Evolutionary conservation across 2,113 vertebrate genomes (phyloP).

Genomic region (Poeciliopsis retropinna): DNA sequence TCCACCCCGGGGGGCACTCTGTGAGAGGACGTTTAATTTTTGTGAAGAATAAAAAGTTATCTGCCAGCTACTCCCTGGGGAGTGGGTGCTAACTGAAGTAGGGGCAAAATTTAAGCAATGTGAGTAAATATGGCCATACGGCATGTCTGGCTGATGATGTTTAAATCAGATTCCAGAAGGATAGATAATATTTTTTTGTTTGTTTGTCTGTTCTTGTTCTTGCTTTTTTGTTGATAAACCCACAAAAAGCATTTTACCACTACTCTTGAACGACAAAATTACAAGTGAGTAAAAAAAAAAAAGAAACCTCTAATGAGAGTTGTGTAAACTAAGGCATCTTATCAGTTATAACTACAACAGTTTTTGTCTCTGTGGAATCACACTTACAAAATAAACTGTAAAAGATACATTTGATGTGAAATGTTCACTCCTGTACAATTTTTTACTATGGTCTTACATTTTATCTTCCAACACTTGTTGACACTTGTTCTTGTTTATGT

Average conservation of each 20-base stretch:
- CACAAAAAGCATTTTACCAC: background rate
- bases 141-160: background rate
- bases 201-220: background rate
- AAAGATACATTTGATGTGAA: too few relatives aligned
- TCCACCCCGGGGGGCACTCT: background rate
- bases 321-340: too few relatives aligned
- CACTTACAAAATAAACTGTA: too few relatives aligned
- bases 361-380: too few relatives aligned
- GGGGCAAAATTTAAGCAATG: background rate
- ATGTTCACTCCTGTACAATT: too few relatives aligned
- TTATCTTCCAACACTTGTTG: too few relatives aligned
- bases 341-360: too few relatives aligned
- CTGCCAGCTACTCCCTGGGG: background rate
- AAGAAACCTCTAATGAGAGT: background rate
- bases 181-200: too few relatives aligned
- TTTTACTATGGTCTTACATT: too few relatives aligned
- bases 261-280: too few relatives aligned
- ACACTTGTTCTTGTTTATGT: too few relatives aligned
- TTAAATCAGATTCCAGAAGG: background rate
- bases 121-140: background rate
- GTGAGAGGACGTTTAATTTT: background rate
- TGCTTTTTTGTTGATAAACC: background rate
- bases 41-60: background rate
- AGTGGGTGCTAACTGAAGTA: background rate
- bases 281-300: background rate